A percentile compares a stretch with the other conserved stretches of the same genome.
phyloP scores from a whole-genome alignment of 2,797 vertebrate species.

The Cephalopachus bancanus region DNA sequence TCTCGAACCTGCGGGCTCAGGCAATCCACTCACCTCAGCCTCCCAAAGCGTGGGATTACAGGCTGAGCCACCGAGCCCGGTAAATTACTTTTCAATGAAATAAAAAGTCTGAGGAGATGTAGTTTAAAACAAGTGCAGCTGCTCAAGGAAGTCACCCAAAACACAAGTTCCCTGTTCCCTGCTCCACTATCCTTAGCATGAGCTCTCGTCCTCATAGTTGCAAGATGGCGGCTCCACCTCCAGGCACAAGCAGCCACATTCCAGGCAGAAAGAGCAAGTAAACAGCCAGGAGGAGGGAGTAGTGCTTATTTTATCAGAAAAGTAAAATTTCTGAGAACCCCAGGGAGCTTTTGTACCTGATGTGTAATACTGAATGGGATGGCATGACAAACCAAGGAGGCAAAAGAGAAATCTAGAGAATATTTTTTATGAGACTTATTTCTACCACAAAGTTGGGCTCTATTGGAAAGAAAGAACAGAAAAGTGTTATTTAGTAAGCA shows the following conservation, averaged over 20 bases:
- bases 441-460: not conserved
- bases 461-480: not conserved
- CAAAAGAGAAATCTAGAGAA: too few species aligned
- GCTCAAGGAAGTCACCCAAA: not conserved
- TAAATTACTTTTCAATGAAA: slow-evolving; percentile 34
- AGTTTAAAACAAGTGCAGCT: not conserved
- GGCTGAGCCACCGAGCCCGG: too few species aligned
- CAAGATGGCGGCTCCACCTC: not conserved
- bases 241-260: not conserved
- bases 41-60: too few species aligned
- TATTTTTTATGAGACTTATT: not conserved
- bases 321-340: not conserved
- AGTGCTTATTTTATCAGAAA: not conserved
- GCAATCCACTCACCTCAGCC: too few species aligned
- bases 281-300: not conserved
- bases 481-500: not conserved
- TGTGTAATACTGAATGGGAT: not conserved
- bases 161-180: not conserved
- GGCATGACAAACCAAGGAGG: not conserved
- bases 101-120: not conserved
- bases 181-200: too few species aligned
- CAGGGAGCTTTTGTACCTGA: not conserved
- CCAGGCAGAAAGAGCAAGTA: not conserved
- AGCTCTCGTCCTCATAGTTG: not conserved
- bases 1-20: too few species aligned